phyloP scores from a whole-genome alignment of 2,888 invertebrate genomes.

The Seira musarum region DNA sequence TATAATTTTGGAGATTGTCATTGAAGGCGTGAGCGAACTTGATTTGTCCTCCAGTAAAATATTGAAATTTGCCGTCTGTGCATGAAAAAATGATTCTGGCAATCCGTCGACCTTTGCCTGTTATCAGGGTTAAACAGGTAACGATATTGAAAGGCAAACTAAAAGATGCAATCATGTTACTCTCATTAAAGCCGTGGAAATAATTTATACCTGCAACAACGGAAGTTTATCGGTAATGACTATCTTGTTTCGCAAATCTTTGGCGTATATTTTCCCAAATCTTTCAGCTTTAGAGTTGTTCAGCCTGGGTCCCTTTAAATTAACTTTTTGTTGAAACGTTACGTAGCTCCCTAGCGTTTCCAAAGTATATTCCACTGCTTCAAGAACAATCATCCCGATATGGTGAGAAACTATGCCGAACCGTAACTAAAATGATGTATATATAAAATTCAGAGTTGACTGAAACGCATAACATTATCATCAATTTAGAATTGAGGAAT shows the following conservation, averaged over 20 bases:
- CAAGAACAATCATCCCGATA: conserved; percentile 46
- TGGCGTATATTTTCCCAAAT: conserved; percentile 74
- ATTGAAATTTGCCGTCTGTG: conserved; percentile 60
- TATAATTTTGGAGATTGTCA: conserved; percentile 49
- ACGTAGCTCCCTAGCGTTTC: conserved; percentile 69
- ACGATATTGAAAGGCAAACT: too few relatives aligned
- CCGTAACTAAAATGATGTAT: conserved; percentile 52
- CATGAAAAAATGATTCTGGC: conserved; percentile 58
- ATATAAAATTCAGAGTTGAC: background rate
- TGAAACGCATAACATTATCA: too few relatives aligned
- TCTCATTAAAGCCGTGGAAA: too few relatives aligned
- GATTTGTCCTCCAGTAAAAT: conserved; percentile 57
- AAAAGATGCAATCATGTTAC: conserved; percentile 32
- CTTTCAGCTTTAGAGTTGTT: conserved; percentile 76
- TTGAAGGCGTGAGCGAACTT: conserved; percentile 26
- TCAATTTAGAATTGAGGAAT: background rate
- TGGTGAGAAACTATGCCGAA: conserved; percentile 54
- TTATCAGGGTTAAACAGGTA: too few relatives aligned
- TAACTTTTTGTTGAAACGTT: conserved; percentile 72
- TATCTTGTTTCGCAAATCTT: conserved; percentile 82
- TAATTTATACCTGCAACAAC: conserved; percentile 80
- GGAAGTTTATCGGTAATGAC: conserved; percentile 86
- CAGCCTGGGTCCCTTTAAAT: conserved; percentile 76
- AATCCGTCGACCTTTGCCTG: conserved; percentile 60
- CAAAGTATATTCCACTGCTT: conserved; percentile 57